Percentiles rank a stretch among this genome's conserved stretches.
phyloP scores from a whole-genome alignment of 2,797 vertebrate species.

The Scolopax bukidnonensis region DNA sequence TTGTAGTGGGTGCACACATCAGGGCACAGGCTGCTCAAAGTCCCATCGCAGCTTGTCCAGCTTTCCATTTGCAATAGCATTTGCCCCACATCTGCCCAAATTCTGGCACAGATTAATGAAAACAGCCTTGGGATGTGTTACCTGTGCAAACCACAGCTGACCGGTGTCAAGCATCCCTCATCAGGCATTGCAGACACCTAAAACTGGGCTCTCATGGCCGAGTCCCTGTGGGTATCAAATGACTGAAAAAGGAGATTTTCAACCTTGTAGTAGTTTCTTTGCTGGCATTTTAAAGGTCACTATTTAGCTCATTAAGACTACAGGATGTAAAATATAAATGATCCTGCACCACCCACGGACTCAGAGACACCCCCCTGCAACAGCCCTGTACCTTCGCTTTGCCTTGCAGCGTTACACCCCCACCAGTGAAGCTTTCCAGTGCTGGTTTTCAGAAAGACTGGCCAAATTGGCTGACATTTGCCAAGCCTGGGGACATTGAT shows the following conservation, averaged over 20 bases:
- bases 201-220: background rate
- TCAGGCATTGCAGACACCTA: background rate
- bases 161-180: fast-evolving
- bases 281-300: slow-evolving; percentile 55
- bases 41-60: background rate
- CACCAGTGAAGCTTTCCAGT: background rate
- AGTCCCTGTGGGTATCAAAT: background rate
- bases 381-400: background rate
- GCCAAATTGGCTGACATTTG: background rate
- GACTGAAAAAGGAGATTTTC: background rate
- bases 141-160: background rate
- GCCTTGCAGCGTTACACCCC: background rate
- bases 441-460: background rate
- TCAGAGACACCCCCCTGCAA: fast-evolving
- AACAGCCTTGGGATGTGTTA: background rate
- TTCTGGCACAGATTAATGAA: background rate
- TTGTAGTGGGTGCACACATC: fast-evolving
- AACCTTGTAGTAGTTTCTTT: background rate
- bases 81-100: background rate
- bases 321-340: slow-evolving; percentile 24
- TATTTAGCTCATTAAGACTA: background rate
- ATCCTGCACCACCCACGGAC: background rate
- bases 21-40: background rate
- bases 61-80: background rate
- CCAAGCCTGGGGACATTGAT: background rate